Conservation (phyloP, 2,113 vertebrate species). For the Spea multiplicata region DNA sequence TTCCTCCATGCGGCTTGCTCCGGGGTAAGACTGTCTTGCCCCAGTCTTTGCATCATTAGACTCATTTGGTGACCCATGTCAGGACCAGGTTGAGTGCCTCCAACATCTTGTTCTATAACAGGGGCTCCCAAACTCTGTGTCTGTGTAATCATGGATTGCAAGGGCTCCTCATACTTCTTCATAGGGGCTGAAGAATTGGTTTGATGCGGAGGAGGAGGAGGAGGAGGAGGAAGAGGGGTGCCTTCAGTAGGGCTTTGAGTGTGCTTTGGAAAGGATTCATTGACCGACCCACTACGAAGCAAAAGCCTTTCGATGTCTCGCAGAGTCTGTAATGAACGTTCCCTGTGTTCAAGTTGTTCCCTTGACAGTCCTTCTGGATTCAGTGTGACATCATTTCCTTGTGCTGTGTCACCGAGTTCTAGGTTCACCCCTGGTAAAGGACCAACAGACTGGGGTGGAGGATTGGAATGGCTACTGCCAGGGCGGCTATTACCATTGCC, state of each 20-base stretch:
- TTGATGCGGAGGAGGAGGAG: conserved; percentile 40
- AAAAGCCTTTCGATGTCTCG: conserved; percentile 91
- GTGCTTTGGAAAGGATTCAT: conserved; percentile 68
- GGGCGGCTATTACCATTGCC: conserved; percentile 63
- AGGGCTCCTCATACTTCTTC: conserved; percentile 91
- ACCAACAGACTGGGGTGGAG: conserved; percentile 55
- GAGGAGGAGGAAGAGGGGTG: conserved; percentile 47
- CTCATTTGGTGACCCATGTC: conserved; percentile 85
- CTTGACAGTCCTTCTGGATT: conserved; percentile 82
- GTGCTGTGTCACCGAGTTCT: conserved; percentile 44
- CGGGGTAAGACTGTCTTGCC: conserved; percentile 84
- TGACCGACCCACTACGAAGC: conserved; percentile 72
- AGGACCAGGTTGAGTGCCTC: conserved; percentile 66
- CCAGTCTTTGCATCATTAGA: conserved; percentile 74
- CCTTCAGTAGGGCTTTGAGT: conserved; percentile 56
- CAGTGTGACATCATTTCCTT: conserved; percentile 59
- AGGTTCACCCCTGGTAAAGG: conserved; percentile 59
- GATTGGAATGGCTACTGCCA: conserved; percentile 65
- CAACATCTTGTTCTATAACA: conserved; percentile 73
- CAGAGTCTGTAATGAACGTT: conserved; percentile 91
- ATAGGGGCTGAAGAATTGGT: conserved; percentile 57
- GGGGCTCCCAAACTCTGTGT: conserved; percentile 83
- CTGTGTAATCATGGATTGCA: conserved; percentile 94
- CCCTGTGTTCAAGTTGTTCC: conserved; percentile 93
- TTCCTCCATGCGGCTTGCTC: conserved; percentile 97